Conservation (phyloP, 2,888 invertebrate genomes). For the Ecliptopera silaceata region DNA sequence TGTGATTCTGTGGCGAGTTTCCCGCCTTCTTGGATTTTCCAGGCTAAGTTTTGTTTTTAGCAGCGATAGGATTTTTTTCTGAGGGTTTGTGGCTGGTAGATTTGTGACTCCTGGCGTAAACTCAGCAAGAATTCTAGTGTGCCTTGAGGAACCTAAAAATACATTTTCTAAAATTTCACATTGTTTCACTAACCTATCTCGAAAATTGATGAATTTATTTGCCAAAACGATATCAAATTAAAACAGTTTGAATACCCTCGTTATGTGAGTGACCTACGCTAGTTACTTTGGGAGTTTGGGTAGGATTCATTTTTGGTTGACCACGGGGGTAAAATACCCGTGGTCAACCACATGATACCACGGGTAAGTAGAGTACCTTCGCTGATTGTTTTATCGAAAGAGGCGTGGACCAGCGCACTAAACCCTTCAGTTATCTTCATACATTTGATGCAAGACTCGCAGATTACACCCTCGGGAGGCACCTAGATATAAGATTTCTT, state of each 20-base stretch:
- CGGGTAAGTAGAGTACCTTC: too few species aligned
- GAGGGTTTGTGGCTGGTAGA: conserved; percentile 5
- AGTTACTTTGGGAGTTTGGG: too few species aligned
- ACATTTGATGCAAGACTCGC: conserved; percentile 13
- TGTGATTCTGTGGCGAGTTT: neutral
- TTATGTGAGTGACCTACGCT: too few species aligned
- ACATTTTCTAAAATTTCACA: too few species aligned
- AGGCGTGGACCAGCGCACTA: conserved; percentile 16
- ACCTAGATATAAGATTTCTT: neutral
- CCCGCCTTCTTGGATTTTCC: neutral
- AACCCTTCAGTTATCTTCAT: conserved; percentile 16
- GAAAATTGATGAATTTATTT: too few species aligned
- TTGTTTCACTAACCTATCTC: too few species aligned
- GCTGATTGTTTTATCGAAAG: conserved; percentile 4
- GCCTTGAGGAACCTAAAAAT: conserved; percentile 5
- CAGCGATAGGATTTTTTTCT: conserved; percentile 9
- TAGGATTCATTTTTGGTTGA: too few species aligned
- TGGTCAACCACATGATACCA: too few species aligned
- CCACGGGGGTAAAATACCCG: too few species aligned
- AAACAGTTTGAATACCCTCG: too few species aligned
- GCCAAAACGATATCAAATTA: too few species aligned
- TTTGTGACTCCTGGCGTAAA: conserved; percentile 8
- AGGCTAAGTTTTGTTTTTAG: conserved; percentile 2
- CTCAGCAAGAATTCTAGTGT: neutral
- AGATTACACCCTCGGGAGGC: conserved; percentile 4